A percentile compares a stretch with the other conserved stretches of the same genome.
These are phyloP conservation scores for Halictus rubicundus DNA, from an alignment of 1,140 invertebrate genomes.

Conservation along the genomic window DNA sequence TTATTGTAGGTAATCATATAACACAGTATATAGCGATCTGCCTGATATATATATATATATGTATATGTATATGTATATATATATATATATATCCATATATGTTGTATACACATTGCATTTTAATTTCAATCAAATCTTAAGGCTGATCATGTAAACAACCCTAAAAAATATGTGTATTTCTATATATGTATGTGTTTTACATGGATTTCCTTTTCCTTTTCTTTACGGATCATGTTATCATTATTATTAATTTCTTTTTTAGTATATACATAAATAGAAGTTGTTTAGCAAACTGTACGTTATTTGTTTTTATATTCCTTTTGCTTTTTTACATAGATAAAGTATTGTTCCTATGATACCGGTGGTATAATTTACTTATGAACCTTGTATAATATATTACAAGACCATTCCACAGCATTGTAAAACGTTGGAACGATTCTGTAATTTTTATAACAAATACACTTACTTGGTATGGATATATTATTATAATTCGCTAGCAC, in stretches of 20 bases:
- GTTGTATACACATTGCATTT: constrained; percentile 66
- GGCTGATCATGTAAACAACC: constrained; percentile 81
- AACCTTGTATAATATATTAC: constrained; percentile 68
- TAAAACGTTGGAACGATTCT: constrained; percentile 66
- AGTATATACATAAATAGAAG: constrained; percentile 79
- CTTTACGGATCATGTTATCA: constrained; percentile 53
- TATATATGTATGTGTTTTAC: constrained; percentile 74
- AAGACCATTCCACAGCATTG: constrained; percentile 57
- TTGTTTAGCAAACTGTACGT: constrained; percentile 77
- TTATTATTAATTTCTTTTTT: constrained; percentile 27
- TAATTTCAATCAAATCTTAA: constrained; percentile 77
- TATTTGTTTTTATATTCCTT: constrained; percentile 57
- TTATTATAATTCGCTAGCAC: constrained; percentile 72
- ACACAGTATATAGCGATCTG: constrained; percentile 69
- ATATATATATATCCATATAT: constrained; percentile 57
- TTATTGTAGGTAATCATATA: constrained; percentile 69
- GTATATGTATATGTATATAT: background rate
- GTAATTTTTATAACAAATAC: constrained; percentile 71
- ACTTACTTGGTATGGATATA: constrained; percentile 71
- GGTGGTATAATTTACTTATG: constrained; percentile 69
- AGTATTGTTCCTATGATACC: constrained; percentile 73
- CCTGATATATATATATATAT: constrained; percentile 64
- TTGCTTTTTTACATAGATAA: constrained; percentile 69
- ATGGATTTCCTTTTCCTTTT: constrained; percentile 17
- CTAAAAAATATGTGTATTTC: constrained; percentile 81